Conservation (phyloP, 2,888 invertebrate genomes). For the Cantharis nigra region DNA sequence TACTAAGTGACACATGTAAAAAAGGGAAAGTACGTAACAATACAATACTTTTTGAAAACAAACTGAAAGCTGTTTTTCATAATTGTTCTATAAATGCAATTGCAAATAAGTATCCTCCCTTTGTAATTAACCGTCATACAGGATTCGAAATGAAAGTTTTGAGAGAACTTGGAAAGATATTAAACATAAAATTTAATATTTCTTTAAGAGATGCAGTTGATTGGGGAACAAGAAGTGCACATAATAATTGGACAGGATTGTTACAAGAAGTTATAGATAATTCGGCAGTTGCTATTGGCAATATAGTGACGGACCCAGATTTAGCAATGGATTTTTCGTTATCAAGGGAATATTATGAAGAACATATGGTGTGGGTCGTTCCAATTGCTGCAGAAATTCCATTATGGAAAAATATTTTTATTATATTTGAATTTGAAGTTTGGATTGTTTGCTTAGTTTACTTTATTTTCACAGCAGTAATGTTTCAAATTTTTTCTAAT, state of each 20-base stretch:
- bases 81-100: conserved; percentile 35
- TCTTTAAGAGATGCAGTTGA: conserved; percentile 51
- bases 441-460: conserved; percentile 58
- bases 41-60: conserved; percentile 4
- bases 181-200: conserved; percentile 39
- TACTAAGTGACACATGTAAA: conserved; percentile 22
- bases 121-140: conserved; percentile 32
- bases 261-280: conserved; percentile 54
- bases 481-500: conserved; percentile 28
- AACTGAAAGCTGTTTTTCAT: conserved; percentile 23
- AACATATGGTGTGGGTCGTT: conserved; percentile 64
- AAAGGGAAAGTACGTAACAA: conserved; percentile 22
- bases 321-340: conserved; percentile 63
- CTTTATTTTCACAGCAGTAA: conserved; percentile 41
- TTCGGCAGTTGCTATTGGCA: conserved; percentile 62
- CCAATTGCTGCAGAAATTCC: conserved; percentile 58
- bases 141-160: conserved; percentile 41
- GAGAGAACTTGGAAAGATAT: conserved; percentile 26
- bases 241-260: conserved; percentile 60
- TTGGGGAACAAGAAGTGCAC: conserved; percentile 55
- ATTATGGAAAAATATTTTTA: conserved; percentile 59
- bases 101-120: conserved; percentile 39
- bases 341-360: conserved; percentile 60
- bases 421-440: conserved; percentile 57
- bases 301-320: conserved; percentile 63